A percentile compares a stretch with the other conserved stretches of the same genome.
phyloP scores from a whole-genome alignment of 2,797 vertebrate genomes.

The Odontamblyopus rebecca region DNA sequence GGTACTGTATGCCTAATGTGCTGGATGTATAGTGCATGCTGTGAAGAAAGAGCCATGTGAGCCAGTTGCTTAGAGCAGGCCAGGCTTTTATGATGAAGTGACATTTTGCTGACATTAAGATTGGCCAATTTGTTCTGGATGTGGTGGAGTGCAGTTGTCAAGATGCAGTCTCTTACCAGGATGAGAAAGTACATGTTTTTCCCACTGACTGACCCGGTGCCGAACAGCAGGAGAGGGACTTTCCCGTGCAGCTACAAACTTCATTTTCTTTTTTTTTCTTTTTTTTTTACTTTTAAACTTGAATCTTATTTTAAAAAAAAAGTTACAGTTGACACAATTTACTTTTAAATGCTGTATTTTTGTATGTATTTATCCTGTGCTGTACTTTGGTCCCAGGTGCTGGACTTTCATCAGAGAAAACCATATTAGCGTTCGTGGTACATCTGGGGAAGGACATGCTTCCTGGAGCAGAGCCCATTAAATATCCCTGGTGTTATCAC shows the following conservation, averaged over 20 bases:
- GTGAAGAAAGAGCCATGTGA: conserved; percentile 70
- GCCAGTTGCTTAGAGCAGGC: conserved; percentile 69
- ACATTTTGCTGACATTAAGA: conserved; percentile 86
- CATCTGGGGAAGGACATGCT: conserved; percentile 56
- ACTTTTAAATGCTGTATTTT: not conserved
- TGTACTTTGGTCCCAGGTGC: conserved; percentile 27
- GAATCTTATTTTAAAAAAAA: not conserved
- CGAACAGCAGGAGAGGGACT: conserved; percentile 57
- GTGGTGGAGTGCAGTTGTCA: conserved; percentile 74
- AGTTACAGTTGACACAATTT: not conserved
- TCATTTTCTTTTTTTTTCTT: conserved; percentile 27
- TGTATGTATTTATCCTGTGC: not conserved
- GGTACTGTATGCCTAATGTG: conserved; percentile 69
- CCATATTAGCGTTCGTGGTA: conserved; percentile 39
- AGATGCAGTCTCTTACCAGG: conserved; percentile 66
- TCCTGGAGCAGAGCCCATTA: conserved; percentile 58
- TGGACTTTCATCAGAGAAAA: conserved; percentile 38
- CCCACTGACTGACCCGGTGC: conserved; percentile 55
- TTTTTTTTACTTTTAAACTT: conserved; percentile 17
- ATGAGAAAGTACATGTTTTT: conserved; percentile 67
- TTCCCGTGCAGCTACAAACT: conserved; percentile 36
- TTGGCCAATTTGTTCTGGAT: conserved; percentile 83
- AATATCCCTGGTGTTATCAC: conserved; percentile 59
- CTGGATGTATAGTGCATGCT: conserved; percentile 78
- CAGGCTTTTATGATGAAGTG: conserved; percentile 82